These are phyloP conservation scores for Homalodisca vitripennis DNA, from an alignment of 1,140 invertebrate genomes.

Conservation along the genomic window DNA sequence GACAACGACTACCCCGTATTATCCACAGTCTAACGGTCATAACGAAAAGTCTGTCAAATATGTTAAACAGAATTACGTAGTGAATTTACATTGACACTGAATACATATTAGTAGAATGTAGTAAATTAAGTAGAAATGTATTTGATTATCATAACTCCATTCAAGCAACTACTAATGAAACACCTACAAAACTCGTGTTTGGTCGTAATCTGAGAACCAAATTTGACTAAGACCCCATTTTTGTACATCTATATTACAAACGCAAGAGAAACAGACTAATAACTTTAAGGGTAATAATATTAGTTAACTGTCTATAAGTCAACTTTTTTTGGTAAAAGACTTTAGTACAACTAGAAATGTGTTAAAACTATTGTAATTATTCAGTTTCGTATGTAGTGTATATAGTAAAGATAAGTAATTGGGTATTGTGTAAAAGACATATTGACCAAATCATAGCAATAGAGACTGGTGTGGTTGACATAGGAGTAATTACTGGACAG, in stretches of 20 bases:
- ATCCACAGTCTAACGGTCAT: conserved; percentile 43
- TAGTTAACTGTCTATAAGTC: neutral
- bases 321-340: neutral
- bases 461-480: too few relatives aligned
- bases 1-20: conserved; percentile 41
- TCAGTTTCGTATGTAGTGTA: too few relatives aligned
- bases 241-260: neutral
- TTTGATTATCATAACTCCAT: too few relatives aligned
- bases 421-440: neutral
- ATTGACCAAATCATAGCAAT: too few relatives aligned
- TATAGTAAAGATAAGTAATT: neutral
- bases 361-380: neutral
- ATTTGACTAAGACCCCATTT: neutral
- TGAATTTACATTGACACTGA: neutral
- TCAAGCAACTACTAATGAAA: conserved; percentile 5
- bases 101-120: too few relatives aligned
- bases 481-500: too few relatives aligned
- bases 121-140: too few relatives aligned
- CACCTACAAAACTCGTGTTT: neutral
- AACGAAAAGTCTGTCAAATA: too few relatives aligned
- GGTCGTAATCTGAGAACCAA: too few relatives aligned
- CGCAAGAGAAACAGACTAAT: neutral
- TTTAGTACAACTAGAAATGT: neutral
- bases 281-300: neutral
- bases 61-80: conserved; percentile 29